Evolutionary conservation across 2,888 invertebrate species (phyloP), one percentile per base, ranked within the genome.

Genomic region (Syrista parreyssii): DNA sequence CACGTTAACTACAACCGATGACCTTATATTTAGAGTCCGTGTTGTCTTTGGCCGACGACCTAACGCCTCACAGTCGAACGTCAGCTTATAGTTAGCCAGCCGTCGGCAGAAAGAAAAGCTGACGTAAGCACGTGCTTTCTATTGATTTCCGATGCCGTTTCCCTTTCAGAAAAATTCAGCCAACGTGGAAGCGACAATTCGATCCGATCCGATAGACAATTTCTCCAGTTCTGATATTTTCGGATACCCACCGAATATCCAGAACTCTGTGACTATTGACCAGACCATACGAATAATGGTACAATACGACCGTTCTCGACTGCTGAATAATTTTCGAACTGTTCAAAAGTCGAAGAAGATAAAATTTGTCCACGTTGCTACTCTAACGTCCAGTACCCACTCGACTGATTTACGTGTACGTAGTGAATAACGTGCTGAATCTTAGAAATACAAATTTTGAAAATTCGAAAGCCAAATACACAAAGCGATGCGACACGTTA

Each of bases 21-120:
- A 81, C 79, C 76, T 82, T 84, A 82, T 82, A 82, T 84, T 83
- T 82, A 80, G 78, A 71, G 77, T 79, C 75, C 73, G 68, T 76
- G 74, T 71, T 68, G 71, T 68, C 68, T 74, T 74, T 34, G 34
- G 68, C 12, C 74, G 72, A 68, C 36, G 75, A 71, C 77, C 78
- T 79, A 79, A 35, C 12, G 68, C 15, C 32, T n/a, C 55, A 68
- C 31, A 68, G 32, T 68, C 68, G 68, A 23, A 75, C 75, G 68
- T 33, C 55, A 33, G 23, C 11, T 32, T 55, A 31, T 11, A n/a
- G 55, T 30, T 15, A 34, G 55, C n/a, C 23, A 71, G 76, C 68
- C 76, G 55, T 55, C 9, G 55, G 55, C 55, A 23, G 23, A 55
- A 23, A 23, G 55, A 9, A 15, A 40, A 6, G 40, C 55, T 55